These are phyloP conservation scores for Enhydra lutris DNA, from an alignment of 2,113 vertebrate species.

Conservation along the genomic window DNA sequence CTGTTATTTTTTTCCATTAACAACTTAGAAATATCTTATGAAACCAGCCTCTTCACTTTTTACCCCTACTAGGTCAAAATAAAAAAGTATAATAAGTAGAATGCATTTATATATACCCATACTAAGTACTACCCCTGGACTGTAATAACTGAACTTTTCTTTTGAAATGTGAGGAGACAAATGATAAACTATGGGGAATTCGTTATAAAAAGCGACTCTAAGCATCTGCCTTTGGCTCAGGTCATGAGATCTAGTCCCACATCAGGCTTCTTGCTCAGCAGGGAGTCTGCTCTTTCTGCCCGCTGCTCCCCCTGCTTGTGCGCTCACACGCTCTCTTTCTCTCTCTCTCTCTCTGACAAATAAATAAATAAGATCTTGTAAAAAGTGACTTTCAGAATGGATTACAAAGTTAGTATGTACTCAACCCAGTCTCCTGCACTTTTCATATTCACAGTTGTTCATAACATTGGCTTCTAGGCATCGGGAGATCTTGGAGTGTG, in stretches of 20 bases:
- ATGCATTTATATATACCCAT: background rate
- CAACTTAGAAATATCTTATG: slow-evolving; percentile 12
- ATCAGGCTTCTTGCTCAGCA: too few relatives aligned
- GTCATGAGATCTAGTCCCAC: too few relatives aligned
- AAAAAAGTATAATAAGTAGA: background rate
- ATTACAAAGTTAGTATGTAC: background rate
- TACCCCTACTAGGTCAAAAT: background rate
- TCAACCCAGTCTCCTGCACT: background rate
- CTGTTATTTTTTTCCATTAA: background rate
- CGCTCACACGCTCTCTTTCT: too few relatives aligned
- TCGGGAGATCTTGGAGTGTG: background rate
- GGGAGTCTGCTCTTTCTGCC: too few relatives aligned
- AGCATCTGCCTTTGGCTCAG: too few relatives aligned
- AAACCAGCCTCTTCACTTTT: slow-evolving; percentile 17
- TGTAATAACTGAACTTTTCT: background rate
- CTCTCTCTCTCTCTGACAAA: too few relatives aligned
- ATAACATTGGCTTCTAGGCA: background rate
- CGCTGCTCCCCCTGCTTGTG: too few relatives aligned
- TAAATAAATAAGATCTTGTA: background rate
- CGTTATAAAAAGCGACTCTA: background rate
- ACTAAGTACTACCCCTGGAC: background rate
- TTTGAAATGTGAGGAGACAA: slow-evolving; percentile 7
- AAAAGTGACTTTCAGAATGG: slow-evolving; percentile 1
- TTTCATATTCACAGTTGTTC: background rate
- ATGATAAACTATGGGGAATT: slow-evolving; percentile 23